Percentiles rank a stretch among this genome's conserved stretches.
Conservation (phyloP, 2,113 vertebrate species). For the Sceloporus tristichus region DNA sequence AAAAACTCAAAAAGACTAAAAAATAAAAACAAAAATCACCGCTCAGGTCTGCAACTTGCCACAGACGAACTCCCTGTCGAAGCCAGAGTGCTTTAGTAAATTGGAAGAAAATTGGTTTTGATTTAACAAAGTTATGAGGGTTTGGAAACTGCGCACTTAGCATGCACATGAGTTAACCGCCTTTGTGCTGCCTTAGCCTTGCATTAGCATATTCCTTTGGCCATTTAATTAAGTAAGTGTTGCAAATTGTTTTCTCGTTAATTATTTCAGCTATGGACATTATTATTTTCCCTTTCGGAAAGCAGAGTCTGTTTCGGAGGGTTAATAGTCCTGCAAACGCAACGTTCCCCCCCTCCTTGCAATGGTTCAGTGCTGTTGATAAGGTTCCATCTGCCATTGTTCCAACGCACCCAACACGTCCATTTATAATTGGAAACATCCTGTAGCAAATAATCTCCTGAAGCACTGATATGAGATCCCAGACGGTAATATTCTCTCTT, state of each 20-base stretch:
- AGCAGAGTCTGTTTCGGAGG: slow-evolving; percentile 60
- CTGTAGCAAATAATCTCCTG: slow-evolving; percentile 59
- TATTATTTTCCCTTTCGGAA: slow-evolving; percentile 67
- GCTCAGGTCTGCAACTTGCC: slow-evolving; percentile 36
- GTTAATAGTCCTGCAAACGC: slow-evolving; percentile 66
- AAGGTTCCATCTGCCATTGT: slow-evolving; percentile 67
- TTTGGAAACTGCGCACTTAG: slow-evolving; percentile 49
- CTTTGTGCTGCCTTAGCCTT: slow-evolving; percentile 49
- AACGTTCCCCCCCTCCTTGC: slow-evolving; percentile 36
- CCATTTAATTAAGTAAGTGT: slow-evolving; percentile 66
- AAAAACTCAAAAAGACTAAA: background rate
- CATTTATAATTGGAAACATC: slow-evolving; percentile 71
- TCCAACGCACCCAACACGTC: slow-evolving; percentile 59
- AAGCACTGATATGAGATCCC: slow-evolving; percentile 70
- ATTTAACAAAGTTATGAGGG: slow-evolving; percentile 53
- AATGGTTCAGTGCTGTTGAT: slow-evolving; percentile 57
- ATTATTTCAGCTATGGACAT: slow-evolving; percentile 71
- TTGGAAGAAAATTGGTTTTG: slow-evolving; percentile 55
- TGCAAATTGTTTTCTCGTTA: slow-evolving; percentile 70
- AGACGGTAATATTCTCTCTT: slow-evolving; percentile 66
- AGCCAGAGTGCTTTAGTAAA: slow-evolving; percentile 44
- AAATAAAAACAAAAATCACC: slow-evolving; percentile 12
- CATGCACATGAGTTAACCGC: slow-evolving; percentile 48
- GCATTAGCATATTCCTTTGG: slow-evolving; percentile 65
- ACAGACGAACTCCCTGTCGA: slow-evolving; percentile 1